Base-by-base conservation (phyloP, 2,797 vertebrate species). In the Brachyalestes nurse region DNA sequence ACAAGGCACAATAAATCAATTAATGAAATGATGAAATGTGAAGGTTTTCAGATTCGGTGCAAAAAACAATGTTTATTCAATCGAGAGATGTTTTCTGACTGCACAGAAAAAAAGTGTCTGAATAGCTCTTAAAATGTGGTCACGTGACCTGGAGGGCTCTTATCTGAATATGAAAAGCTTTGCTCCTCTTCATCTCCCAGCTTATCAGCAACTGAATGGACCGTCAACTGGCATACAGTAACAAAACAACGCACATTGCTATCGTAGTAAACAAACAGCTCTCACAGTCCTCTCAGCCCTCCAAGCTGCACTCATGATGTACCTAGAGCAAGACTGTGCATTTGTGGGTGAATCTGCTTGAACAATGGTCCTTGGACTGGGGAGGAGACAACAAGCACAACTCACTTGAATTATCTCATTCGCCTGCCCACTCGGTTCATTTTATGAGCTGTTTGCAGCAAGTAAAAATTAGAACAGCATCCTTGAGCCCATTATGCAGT, bases 401-500 rank as follows among this genome's bases (percentile, higher is more conserved):
- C 6, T 28, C 51, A 74, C 72, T 76, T 10, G 28, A 45, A 57
- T 71, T 38, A 70, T 64, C 72, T 42, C 38, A 73, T 53, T 67
- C 14, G 51, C 38, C 38, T 42, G 67, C 12, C 53, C 55, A 49
- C 78, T 80, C 23, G 19, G 19, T 21, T 72, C n/a, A 49, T 51
- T 45, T 77, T 70, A 57, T 72, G 60, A 58, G 57, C 45, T 69
- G 51, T 60, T 67, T 23, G 62, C 72, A 73, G 17, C 12, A 21
- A 71, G 38, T 28, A 75, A 76, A 62, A 71, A 51, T 19, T 4
- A 78, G 71, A 85, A 0, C 47, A 49, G 47, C 47, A 85, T 84
- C 82, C 13, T 84, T 79, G 82, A 89, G 89, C 85, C 86, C 86
- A 89, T 89, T 90, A 78, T 79, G 75, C 72, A 85, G 28, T 88